Evolutionary conservation across 2,888 invertebrate species (phyloP).

Genomic region (Seira musarum): DNA sequence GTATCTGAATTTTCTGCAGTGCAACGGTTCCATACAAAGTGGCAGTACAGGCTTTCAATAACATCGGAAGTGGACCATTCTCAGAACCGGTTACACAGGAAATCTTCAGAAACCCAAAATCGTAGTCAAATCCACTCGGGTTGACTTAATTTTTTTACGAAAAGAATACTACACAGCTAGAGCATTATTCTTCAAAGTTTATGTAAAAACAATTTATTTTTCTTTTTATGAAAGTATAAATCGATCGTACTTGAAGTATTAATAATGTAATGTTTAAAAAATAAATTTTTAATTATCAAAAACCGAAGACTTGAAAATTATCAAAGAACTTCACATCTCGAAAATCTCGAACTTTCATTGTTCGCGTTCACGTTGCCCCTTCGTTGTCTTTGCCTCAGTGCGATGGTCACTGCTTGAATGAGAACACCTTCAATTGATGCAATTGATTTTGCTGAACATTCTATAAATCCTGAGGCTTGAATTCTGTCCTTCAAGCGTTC

Average conservation of each 20-base stretch:
- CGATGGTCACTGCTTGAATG: constrained; percentile 78
- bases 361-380: no score
- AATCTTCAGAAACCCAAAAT: not conserved
- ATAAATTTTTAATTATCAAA: no score
- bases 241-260: no score
- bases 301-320: no score
- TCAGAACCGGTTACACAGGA: constrained; percentile 75
- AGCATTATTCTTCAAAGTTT: no score
- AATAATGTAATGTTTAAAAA: no score
- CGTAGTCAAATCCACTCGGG: not conserved
- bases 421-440: constrained; percentile 84
- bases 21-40: constrained; percentile 78
- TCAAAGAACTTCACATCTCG: no score
- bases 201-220: no score
- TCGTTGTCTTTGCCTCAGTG: not conserved
- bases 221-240: no score
- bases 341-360: no score
- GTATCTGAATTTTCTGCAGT: constrained; percentile 31
- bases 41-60: constrained; percentile 90
- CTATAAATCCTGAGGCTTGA: constrained; percentile 83
- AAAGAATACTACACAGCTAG: no score
- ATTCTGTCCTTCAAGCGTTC: constrained; percentile 80
- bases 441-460: constrained; percentile 87
- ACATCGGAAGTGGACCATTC: constrained; percentile 87
- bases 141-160: not conserved